Evolutionary conservation across 2,113 vertebrate species (phyloP), one percentile per base, ranked within the genome.

Genomic region (Indicator indicator): DNA sequence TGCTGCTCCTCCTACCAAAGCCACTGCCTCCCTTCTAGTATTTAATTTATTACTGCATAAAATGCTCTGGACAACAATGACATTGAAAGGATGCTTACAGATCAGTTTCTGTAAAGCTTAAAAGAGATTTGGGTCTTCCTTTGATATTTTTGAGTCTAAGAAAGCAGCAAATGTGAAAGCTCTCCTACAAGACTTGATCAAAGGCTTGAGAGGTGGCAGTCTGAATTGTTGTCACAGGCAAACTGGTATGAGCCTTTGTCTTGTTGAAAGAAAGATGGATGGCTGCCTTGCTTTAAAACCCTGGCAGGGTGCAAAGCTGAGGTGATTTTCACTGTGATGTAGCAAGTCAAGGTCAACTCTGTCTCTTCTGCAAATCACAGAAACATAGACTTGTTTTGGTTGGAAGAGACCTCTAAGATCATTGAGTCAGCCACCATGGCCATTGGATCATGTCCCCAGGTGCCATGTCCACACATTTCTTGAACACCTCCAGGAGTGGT

Each of bases 71-170:
- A 20, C 63, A 86, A 56, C 48, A 44, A 54, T 72, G 86, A 86
- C 90, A 62, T 44, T 65, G 71, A 89, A 93, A 85, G 63, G 54
- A 73, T 94, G 74, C 81, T 85, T 59, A 79, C 55, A 84, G 89
- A 91, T 58, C 2, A 1, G 28, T 55, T 92, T 7, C 55, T 76
- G 55, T 63, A 89, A 42, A 78, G n/a, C 54, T 77, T 55, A 85
- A 12, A 75, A 82, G 68, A 76, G 75, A 70, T 76, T 83, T 85
- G 55, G 12, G 28, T 73, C 74, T 71, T 91, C 33, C 67, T 52
- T 95, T 58, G 76, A 58, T 0, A 0, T 58, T 77, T 84, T 76
- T 84, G 30, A 36, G 60, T 59, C 63, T 63, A 77, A 84, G 42
- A 32, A 89, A 36, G 67, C 64, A 65, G 62, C n/a, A 92, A 58